These are phyloP conservation scores for Zosterops lateralis DNA, from an alignment of 2,113 vertebrate genomes.

Conservation along the genomic window DNA sequence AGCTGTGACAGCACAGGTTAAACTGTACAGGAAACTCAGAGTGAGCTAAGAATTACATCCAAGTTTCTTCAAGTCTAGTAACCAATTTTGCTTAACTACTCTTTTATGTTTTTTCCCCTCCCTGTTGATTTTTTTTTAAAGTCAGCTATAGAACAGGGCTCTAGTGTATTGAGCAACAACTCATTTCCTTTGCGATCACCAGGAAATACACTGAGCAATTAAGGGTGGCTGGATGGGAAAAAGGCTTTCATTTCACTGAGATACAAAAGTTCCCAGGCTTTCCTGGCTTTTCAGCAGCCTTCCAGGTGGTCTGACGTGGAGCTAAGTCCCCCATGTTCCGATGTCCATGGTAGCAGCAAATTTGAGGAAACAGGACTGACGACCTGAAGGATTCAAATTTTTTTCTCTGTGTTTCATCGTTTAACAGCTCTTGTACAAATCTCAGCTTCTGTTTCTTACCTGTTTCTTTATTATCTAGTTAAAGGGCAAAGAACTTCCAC, in stretches of 20 bases:
- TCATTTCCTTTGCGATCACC: slow-evolving; percentile 32
- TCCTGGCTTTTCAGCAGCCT: slow-evolving; percentile 56
- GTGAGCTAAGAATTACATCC: background rate
- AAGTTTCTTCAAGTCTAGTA: background rate
- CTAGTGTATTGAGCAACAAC: slow-evolving; percentile 41
- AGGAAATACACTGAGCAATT: slow-evolving; percentile 43
- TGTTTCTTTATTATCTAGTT: background rate
- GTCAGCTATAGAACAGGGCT: background rate
- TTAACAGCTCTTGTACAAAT: background rate
- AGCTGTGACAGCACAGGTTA: background rate
- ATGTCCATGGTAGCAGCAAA: background rate
- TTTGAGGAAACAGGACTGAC: slow-evolving; percentile 7
- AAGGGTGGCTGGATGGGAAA: slow-evolving; percentile 47
- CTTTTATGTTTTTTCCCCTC: background rate
- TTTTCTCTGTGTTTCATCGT: background rate
- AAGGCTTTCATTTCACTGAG: slow-evolving; percentile 35
- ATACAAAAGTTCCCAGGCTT: slow-evolving; percentile 49
- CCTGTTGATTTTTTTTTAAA: background rate
- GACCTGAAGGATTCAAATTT: background rate
- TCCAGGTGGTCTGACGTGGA: slow-evolving; percentile 37
- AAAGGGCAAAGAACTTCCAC: background rate
- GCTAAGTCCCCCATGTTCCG: background rate
- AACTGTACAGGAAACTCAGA: background rate
- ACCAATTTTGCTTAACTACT: background rate
- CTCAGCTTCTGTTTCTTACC: background rate